Base-by-base conservation (phyloP, 2,797 vertebrate genomes). In the Accipiter minullus region DNA sequence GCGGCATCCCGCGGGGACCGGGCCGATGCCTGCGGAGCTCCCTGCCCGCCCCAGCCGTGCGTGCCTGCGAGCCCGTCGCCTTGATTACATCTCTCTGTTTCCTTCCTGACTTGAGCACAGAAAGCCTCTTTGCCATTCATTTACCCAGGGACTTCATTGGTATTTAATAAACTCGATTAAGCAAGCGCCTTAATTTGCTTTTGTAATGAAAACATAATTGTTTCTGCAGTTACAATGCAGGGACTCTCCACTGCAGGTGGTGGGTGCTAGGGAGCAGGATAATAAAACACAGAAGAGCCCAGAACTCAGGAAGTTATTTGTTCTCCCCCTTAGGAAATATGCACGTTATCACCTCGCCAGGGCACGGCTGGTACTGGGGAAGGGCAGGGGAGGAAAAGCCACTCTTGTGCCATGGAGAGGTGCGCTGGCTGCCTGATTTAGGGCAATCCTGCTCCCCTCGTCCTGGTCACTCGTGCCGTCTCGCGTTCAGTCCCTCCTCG, bases 121-220 rank as follows among this genome's bases (percentile, higher is more conserved):
- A 88, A 93, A 94, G 60, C 86, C 89, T 89, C 93, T 95, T 60
- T 89, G 72, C 94, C 81, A 44, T 91, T 88, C 93, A 52, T 96
- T 96, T 85, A 90, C 93, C 95, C 90, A 89, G 90, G 93, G 96
- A 96, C 85, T 89, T 95, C 95, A 94, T 14, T 96, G 89, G 93
- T 96, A 95, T 97, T 97, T 97, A 97, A 97, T 97, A 96, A 96
- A 97, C 93, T 96, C 89, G 53, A 95, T 97, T 97, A 97, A 96
- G 96, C 95, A 93, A 87, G 92, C 27, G 69, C 97, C 97, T 96
- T 97, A 91, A 97, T 97, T 97, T 96, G 97, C 95, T 97, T 96
- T 93, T 36, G 63, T 96, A 97, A 97, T 96, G 96, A 94, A 97
- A 97, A 95, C 96, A 94, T 96, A 97, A 97, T 96, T 97, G 95